Evolutionary conservation across 2,113 vertebrate genomes (phyloP), one percentile per base, ranked within the genome.

Genomic region (Trichechus manatus): DNA sequence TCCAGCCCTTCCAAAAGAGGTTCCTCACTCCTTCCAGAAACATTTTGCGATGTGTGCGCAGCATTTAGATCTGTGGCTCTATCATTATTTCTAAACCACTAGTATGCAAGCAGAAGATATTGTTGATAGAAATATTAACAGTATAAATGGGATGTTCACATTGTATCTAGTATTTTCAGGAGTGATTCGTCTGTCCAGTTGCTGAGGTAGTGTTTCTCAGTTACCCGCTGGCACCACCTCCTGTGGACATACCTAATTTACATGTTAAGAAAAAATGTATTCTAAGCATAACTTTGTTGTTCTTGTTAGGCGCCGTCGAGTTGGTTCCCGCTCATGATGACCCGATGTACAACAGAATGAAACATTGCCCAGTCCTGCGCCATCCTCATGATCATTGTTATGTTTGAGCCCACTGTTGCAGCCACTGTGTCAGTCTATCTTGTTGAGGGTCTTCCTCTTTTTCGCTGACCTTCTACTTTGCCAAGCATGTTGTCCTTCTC

Each of bases 41-140:
- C 7, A 1, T 44, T 56, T 75, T 78, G 9, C 8, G 61, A n/a
- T 27, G 50, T 42, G 29, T 20, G 68, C 31, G 59, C 44, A 39
- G 72, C 72, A 47, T 63, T 89, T 77, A 78, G 27, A 44, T 89
- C 59, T 89, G n/a, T 89, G 74, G 44, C 74, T 79, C 75, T 79
- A 29, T 89, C 87, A 50, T 50, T 64, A 29, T 79, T 61, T 75
- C 68, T 88, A 56, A 75, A 11, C 50, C 3, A 59, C 17, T n/a
- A 29, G 25, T 90, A 29, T 66, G 42, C 5, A 79, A 66, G 19
- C 79, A 53, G 2, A 50, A 66, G 31, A 20, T 79, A 66, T 75
- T 42, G 10, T 42, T 42, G 36, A 4, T 42, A 61, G n/a, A 70
- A 81, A n/a, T 56, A 19, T 50, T 92, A 50, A 36, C 47, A 36